Conservation (phyloP, 2,797 vertebrate genomes). For the Gymnoscopelus microlampas region DNA sequence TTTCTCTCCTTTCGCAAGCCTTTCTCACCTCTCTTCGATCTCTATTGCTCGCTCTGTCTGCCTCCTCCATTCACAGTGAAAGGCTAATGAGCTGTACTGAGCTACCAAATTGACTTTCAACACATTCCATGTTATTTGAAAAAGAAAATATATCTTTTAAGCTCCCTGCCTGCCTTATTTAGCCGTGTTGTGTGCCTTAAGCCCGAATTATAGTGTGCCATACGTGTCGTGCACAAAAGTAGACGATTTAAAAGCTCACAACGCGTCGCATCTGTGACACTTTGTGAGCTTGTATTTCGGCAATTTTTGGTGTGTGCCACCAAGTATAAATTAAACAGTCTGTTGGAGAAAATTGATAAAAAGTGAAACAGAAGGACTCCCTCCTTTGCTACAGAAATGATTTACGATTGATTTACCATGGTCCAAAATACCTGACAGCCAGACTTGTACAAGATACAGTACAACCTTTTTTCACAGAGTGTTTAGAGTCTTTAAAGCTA, state of each 20-base stretch:
- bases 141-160: neutral
- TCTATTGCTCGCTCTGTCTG: conserved; percentile 9
- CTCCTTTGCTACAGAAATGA: too few species aligned
- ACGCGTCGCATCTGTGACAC: too few species aligned
- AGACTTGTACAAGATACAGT: too few species aligned
- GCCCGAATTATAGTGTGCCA: too few species aligned
- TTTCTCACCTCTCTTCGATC: conserved; percentile 14
- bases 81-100: conserved; percentile 1
- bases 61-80: neutral
- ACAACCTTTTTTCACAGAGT: too few species aligned
- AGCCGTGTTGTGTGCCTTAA: too few species aligned
- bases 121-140: neutral
- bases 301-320: too few species aligned
- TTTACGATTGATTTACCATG: too few species aligned
- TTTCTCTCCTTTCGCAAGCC: conserved; percentile 12
- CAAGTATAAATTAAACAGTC: neutral
- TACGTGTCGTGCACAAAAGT: too few species aligned
- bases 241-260: too few species aligned
- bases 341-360: neutral
- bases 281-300: too few species aligned
- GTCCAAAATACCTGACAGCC: too few species aligned
- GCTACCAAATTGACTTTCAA: neutral
- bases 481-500: neutral
- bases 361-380: neutral
- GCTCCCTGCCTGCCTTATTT: neutral